Evolutionary conservation across 2,888 invertebrate genomes (phyloP).

Genomic region (Entomobrya multifasciata): DNA sequence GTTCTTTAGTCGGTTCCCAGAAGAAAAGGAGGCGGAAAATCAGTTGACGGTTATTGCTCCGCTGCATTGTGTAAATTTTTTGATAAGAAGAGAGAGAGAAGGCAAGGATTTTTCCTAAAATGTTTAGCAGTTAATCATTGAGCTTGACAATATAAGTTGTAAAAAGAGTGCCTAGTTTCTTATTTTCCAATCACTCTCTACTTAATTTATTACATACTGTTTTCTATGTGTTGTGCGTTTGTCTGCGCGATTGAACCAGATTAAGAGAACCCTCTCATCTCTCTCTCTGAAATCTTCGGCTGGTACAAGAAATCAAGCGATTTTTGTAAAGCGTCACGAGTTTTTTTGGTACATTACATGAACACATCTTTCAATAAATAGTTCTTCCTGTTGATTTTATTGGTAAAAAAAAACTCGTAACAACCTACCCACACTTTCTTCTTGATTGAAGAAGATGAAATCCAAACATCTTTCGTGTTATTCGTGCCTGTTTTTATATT

Average conservation of each 20-base stretch:
- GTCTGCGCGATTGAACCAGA: slow-evolving; percentile 5
- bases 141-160: not conserved
- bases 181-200: not conserved
- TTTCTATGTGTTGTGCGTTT: not conserved
- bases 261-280: too few relatives aligned
- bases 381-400: slow-evolving; percentile 29
- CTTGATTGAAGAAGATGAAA: slow-evolving; percentile 36
- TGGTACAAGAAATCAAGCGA: not conserved
- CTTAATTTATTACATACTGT: not conserved
- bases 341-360: slow-evolving; percentile 30
- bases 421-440: slow-evolving; percentile 55
- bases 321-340: slow-evolving; percentile 16
- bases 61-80: slow-evolving; percentile 9
- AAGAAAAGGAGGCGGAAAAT: not conserved
- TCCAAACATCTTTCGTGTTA: not conserved
- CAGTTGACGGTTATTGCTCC: not conserved
- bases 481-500: not conserved
- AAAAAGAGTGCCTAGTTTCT: not conserved
- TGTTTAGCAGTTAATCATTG: slow-evolving; percentile 2
- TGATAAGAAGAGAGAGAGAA: not conserved
- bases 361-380: slow-evolving; percentile 40
- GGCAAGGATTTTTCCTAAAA: not conserved
- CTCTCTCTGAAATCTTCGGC: too few relatives aligned
- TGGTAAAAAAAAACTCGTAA: slow-evolving; percentile 5
- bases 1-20: slow-evolving; percentile 21